phyloP scores from a whole-genome alignment of 2,113 vertebrate genomes.

The Callithrix jacchus region DNA sequence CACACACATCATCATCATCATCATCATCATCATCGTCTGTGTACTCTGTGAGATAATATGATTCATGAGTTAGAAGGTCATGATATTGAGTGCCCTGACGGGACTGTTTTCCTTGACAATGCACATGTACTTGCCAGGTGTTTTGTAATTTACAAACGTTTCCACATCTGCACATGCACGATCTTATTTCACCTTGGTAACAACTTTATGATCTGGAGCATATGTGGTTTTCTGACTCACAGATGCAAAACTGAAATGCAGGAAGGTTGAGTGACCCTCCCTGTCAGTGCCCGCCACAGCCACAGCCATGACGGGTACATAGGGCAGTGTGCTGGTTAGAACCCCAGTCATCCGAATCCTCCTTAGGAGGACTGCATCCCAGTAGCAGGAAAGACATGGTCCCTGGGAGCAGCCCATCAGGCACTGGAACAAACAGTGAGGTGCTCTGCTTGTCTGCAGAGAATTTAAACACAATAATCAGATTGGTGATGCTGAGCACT shows the following conservation, averaged over 20 bases:
- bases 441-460: background rate
- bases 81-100: background rate
- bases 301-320: too few species aligned
- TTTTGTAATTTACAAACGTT: background rate
- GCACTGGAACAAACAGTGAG: accelerated
- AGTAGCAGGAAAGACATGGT: accelerated
- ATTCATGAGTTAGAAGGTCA: background rate
- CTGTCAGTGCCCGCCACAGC: too few species aligned
- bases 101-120: background rate
- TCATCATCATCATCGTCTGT: too few species aligned
- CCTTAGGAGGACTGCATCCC: background rate
- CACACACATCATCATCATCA: too few species aligned
- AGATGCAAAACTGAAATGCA: accelerated
- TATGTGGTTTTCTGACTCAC: accelerated
- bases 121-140: accelerated
- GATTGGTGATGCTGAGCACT: accelerated
- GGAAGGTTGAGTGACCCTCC: accelerated
- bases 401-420: accelerated
- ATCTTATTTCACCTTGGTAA: background rate
- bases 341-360: accelerated
- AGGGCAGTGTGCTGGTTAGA: too few species aligned
- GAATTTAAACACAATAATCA: background rate
- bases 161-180: background rate
- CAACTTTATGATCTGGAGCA: background rate
- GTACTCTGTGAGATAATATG: background rate